These are phyloP conservation scores for Hormaphis cornu DNA, from an alignment of 1,140 invertebrate species.

Conservation along the genomic window DNA sequence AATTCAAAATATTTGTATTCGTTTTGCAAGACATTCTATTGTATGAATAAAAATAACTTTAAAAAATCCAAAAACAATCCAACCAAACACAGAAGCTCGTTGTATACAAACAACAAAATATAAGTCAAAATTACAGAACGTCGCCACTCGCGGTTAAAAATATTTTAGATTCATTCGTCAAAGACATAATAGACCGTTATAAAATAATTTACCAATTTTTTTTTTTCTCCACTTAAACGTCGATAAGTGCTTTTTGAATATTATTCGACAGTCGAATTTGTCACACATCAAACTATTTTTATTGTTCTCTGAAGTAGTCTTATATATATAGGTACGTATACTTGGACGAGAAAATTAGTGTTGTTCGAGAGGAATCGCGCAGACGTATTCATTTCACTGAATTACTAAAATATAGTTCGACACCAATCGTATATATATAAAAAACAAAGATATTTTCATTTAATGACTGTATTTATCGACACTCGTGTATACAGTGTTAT, in stretches of 20 bases:
- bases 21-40: too few species aligned
- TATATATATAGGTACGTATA: too few species aligned
- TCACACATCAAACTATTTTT: neutral
- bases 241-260: neutral
- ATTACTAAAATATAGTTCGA: neutral
- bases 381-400: neutral
- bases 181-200: neutral
- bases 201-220: neutral
- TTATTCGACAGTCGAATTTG: neutral
- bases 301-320: neutral
- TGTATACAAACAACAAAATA: too few species aligned
- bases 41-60: too few species aligned
- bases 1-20: too few species aligned
- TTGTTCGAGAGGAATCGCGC: neutral
- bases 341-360: neutral
- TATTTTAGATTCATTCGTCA: neutral
- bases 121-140: too few species aligned
- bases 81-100: too few species aligned
- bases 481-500: too few species aligned
- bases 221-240: neutral
- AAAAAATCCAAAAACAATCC: too few species aligned
- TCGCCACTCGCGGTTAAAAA: too few species aligned
- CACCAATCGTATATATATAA: too few species aligned
- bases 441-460: neutral
- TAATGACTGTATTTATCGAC: too few species aligned